Base-by-base conservation (phyloP, 1,140 invertebrate species). In the Stratiolaelaps scimitus region DNA sequence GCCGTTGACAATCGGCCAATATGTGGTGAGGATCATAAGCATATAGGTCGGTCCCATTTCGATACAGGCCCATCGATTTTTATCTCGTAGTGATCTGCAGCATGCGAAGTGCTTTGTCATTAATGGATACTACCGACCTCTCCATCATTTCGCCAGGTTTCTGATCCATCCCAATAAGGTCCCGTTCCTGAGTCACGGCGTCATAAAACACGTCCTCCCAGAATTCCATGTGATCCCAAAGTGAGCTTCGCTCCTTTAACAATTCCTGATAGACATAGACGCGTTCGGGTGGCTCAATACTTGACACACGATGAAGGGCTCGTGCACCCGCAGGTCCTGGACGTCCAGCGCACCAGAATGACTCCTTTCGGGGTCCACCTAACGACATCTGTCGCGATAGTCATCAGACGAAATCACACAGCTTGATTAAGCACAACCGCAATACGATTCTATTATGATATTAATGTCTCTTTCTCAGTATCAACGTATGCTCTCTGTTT, bases 151-250 rank as follows among this genome's bases (percentile, higher is more conserved):
- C 95, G 34, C 87, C 84, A 4, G 94, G 90, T 60, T 93, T 92
- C 78, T 98, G 94, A 79, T 99, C 96, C 93, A 99, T 97, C 65
- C 96, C 96, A 68, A 98, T 91, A 81, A 98, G 92, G 74, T 99
- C 95, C 64, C 96, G 80, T 75, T 99, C 96, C 76, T 98, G 93
- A 60, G 94, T 94, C 0, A 99, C 95, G 0, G 94, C 92, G 78
- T 99, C 95, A 28, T 98, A 79, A 74, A 98, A 99, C 0, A 90
- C 88, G 76, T 98, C 94, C 77, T 99, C 95, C 95, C 96, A 99
- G 77, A 98, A 98, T 73, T 98, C 92, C 88, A 98, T 94, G 78
- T 98, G 89, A 76, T 98, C 93, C 94, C 95, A 98, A n/a, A 98
- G 75, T 43, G 83, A 82, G 2, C 87, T 87, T 69, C 92, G 80